Evolutionary conservation across 2,113 vertebrate species (phyloP), one percentile per base, ranked within the genome.

Genomic region (Poicephalus gulielmi): DNA sequence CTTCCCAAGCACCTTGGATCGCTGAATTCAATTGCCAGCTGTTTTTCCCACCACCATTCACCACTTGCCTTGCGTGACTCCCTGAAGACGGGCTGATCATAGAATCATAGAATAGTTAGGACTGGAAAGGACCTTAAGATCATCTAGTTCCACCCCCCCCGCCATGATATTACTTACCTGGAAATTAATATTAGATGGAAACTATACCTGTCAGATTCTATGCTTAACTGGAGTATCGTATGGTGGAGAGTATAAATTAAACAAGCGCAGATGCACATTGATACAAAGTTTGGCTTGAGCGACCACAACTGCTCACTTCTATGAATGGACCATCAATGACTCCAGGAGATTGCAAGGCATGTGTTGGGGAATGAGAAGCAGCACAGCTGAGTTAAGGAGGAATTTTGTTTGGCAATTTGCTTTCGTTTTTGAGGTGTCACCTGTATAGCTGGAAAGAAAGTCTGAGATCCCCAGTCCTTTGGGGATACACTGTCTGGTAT

Each of bases 51-150:
- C 43, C 9, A 3, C 19, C 46, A 43, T 31, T 13, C 43, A 63
- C 33, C 0, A 0, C 63, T 87, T 64, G 31, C 43, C 35, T 78
- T 50, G 37, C 46, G 28, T 1, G 1, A n/a, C 64, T 60, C 75
- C 31, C 57, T 75, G 55, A 87, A 31, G 23, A 47, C 6, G 7
- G 18, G 6, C 5, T 76, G 43, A 57, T 57, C 55, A 57, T 57
- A n/a, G 55, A 57, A 23, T 57, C 55, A n/a, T n/a, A 57, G 13
- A 57, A 22, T n/a, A 57, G 55, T 23, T 57, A 57, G 55, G 55
- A 57, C 5, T 23, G 55, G 31, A 23, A 57, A 57, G 33, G 33
- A n/a, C 55, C 55, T 57, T 57, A 57, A 57, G 33, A n/a, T 57
- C 55, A 57, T 22, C 19, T 14, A n/a, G 31, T n/a, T n/a, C 8